These are phyloP conservation scores for Orthonevra nobilis DNA, from an alignment of 2,888 invertebrate genomes.

Conservation along the genomic window DNA sequence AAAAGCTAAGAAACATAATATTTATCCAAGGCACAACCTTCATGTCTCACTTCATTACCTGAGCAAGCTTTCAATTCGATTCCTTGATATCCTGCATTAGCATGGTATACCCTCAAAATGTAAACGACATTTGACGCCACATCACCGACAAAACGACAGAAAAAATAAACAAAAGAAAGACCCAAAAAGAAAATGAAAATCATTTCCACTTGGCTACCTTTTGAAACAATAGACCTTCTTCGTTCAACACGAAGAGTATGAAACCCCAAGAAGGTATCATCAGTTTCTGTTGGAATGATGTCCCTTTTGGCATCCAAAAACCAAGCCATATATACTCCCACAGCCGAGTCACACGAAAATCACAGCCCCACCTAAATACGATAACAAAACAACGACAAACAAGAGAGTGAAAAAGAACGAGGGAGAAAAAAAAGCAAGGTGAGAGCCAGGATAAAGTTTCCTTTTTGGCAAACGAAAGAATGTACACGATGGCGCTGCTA, in stretches of 20 bases:
- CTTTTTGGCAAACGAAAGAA: constrained; percentile 32
- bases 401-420: not conserved
- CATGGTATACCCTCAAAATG: constrained; percentile 5
- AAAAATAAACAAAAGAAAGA: constrained; percentile 1
- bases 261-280: constrained; percentile 26
- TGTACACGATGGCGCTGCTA: constrained; percentile 10
- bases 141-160: constrained; percentile 8
- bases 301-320: constrained; percentile 13
- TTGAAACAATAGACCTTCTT: constrained; percentile 40
- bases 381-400: not conserved
- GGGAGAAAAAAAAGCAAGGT: constrained; percentile 7
- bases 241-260: not conserved
- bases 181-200: constrained; percentile 21
- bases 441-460: constrained; percentile 31
- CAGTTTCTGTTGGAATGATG: constrained; percentile 41
- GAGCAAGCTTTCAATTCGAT: constrained; percentile 56
- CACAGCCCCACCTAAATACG: constrained; percentile 6
- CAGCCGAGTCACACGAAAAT: constrained; percentile 27
- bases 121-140: constrained; percentile 56
- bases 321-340: not conserved
- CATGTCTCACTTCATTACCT: no score
- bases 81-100: constrained; percentile 36
- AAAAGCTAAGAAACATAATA: no score
- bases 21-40: no score
- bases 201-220: constrained; percentile 52